Evolutionary conservation across 2,888 invertebrate species (phyloP), one percentile per base, ranked within the genome.

Genomic region (Sinohyriopsis cumingii): DNA sequence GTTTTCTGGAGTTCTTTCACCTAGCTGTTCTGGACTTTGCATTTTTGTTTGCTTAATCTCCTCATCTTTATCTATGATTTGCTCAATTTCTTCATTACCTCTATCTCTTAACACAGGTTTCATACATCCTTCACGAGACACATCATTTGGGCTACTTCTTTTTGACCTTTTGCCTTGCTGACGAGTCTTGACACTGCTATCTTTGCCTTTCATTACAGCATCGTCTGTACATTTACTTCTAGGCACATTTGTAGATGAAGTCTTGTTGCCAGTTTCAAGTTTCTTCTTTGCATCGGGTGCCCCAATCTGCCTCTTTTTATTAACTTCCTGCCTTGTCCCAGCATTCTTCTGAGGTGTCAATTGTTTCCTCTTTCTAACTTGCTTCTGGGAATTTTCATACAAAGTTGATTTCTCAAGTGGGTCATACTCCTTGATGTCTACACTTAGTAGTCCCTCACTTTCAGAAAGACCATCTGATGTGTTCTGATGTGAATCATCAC

Each of bases 1-100:
- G 53, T 71, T 74, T 54, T 81, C 78, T 64, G 82, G 84, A 12
- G 82, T 84, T 64, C 80, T 77, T 63, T 84, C 79, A 18, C 75
- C 75, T 20, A 55, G 60, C 28, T 45, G 45, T 45, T 45, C 45
- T 45, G 45, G 12, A 15, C 45, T 45, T 45, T 12, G 45, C 45
- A 45, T 45, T 45, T 45, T 45, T 45, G 45, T 45, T 45, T 45
- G 9, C 45, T 45, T 15, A 12, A 45, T 45, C 15, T 45, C 63
- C 9, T 33, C 22, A 15, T 45, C 22, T 45, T 33, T 25, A 18
- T 68, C 64, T 55, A 3, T 45, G 15, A 45, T 45, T 45, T 24
- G 25, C 24, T 67, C 53, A 19, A n/a, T 22, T 19, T 61, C 19
- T 33, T 5, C 12, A 59, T 61, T 59, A 61, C 61, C 25, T 57